These are phyloP conservation scores for Tenthredo distinguenda DNA, from an alignment of 2,888 invertebrate species.

Conservation along the genomic window DNA sequence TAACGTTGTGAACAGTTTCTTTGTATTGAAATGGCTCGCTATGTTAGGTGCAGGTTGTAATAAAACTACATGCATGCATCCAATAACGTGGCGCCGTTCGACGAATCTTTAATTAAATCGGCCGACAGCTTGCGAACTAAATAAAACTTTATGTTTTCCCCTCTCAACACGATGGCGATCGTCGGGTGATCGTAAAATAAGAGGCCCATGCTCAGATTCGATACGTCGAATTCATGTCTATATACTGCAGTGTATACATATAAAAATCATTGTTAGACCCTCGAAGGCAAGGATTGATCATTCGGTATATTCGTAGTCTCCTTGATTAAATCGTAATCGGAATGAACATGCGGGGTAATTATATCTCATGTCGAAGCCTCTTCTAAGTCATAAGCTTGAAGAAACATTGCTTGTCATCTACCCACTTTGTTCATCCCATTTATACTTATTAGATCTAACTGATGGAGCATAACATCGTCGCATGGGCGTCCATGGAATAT, in stretches of 20 bases:
- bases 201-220: constrained; percentile 40
- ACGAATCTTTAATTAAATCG: constrained; percentile 58
- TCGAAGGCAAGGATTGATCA: neutral
- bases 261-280: neutral
- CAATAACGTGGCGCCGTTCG: constrained; percentile 55
- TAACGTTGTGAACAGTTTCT: constrained; percentile 34
- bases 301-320: constrained; percentile 6
- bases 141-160: constrained; percentile 48
- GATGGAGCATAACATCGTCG: too few relatives aligned
- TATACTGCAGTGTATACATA: neutral
- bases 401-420: neutral
- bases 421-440: too few relatives aligned
- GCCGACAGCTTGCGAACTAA: constrained; percentile 55
- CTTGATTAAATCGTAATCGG: constrained; percentile 7
- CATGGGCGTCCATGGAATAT: too few relatives aligned
- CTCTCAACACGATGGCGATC: constrained; percentile 38
- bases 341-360: constrained; percentile 10
- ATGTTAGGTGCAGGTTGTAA: constrained; percentile 36
- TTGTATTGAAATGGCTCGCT: constrained; percentile 1
- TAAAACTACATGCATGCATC: constrained; percentile 46
- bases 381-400: neutral
- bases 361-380: neutral
- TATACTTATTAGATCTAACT: too few relatives aligned
- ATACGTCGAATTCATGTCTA: constrained; percentile 38
- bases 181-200: constrained; percentile 45